Evolutionary conservation across 2,797 vertebrate genomes (phyloP), one percentile per base, ranked within the genome.

Genomic region (Podarcis siculus): DNA sequence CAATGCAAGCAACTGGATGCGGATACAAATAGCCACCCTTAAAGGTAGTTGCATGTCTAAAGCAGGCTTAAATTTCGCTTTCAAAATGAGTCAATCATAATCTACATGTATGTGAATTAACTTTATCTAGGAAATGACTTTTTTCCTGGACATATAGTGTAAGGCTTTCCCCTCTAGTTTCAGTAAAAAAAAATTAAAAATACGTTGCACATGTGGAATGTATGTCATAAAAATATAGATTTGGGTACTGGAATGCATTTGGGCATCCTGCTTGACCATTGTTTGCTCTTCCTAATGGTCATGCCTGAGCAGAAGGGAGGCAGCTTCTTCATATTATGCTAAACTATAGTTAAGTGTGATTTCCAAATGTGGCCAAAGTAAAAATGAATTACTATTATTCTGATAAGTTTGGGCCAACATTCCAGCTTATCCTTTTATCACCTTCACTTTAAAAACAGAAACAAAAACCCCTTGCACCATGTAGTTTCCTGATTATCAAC

Each of bases 191-290:
- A 55, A 49, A 55, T 3, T 55, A 69, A 82, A 71, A 69, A 21
- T 10, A 69, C 10, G 27, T 42, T 67, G 37, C 15, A 83, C 32
- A 32, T 72, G 21, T 73, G 25, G 61, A 42, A 82, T 58, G 25
- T 67, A 64, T 66, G 2, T 89, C 87, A 79, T 21, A 49, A 49
- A 78, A 35, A 37, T 83, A 89, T 71, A 71, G 49, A 67, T 81
- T 89, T 32, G 79, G 0, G 35, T 66, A 66, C 85, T 91, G 86
- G 87, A 64, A 78, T 12, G 35, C 61, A 30, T n/a, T n/a, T n/a
- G 35, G 32, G 4, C 35, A 37, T 35, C 72, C 35, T 37, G 72
- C 12, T 73, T 35, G 35, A 37, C 32, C 17, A 7, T 23, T 35
- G 32, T 19, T 73, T 73, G 15, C n/a, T 71, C 69, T 71, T n/a